Evolutionary conservation across 2,113 vertebrate genomes (phyloP).

Genomic region (Saguinus imperator): DNA sequence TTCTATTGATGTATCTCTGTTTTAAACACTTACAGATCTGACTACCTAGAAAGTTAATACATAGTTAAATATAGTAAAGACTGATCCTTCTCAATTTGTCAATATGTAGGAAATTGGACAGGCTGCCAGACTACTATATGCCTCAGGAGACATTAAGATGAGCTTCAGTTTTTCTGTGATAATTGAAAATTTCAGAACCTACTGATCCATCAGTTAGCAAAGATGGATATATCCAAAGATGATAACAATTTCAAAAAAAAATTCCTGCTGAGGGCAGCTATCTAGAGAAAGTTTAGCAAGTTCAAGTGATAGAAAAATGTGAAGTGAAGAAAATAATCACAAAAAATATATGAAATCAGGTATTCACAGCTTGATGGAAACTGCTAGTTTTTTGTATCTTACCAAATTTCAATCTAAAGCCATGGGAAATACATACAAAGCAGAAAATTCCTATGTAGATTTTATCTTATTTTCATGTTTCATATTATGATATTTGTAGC

Average conservation of each 20-base stretch:
- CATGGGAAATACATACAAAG: neutral
- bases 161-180: constrained; percentile 60
- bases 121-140: neutral
- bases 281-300: neutral
- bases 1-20: neutral
- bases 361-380: neutral
- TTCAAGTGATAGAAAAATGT: constrained; percentile 33
- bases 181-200: constrained; percentile 59
- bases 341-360: constrained; percentile 5
- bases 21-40: neutral
- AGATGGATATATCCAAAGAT: constrained; percentile 59
- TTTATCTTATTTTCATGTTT: neutral
- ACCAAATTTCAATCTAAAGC: neutral
- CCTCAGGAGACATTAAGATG: constrained; percentile 10
- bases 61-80: neutral
- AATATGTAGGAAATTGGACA: neutral
- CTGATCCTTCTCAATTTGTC: neutral
- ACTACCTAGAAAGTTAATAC: neutral
- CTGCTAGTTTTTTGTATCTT: neutral
- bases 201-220: constrained; percentile 49
- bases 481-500: neutral
- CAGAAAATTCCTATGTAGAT: neutral
- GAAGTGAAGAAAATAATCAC: constrained; percentile 39
- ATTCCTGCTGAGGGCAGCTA: constrained; percentile 8
- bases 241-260: constrained; percentile 12